Base-by-base conservation (phyloP, 2,888 invertebrate genomes). In the Yponomeuta cagnagella region DNA sequence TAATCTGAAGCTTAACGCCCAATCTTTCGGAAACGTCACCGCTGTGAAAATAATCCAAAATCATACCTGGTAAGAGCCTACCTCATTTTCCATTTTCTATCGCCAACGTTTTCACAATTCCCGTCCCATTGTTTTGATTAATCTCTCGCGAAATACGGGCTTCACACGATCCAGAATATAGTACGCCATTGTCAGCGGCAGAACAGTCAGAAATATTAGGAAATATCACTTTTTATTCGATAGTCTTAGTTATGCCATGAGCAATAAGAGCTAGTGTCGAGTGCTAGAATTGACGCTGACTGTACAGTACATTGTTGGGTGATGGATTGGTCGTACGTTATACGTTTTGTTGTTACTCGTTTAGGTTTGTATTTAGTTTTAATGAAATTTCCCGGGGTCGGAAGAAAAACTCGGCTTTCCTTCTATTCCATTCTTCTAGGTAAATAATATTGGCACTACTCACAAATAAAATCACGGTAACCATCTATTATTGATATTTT, bases 161-260 rank as follows among this genome's bases (percentile, higher is more conserved):
- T 81, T 90, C 90, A 75, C 90, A 90, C 90, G 90, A 85, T 80
- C 89, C 77, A 86, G 75, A 83, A 82, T 74, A 79, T 79, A 76
- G 73, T 73, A 78, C 52, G 52, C 77, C 76, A 81, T 82, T 82
- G 81, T 80, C 73, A 72, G 23, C 48, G 52, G 52, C 15, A 58
- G 52, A 15, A 58, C 15, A 58, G 52, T 58, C 43, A 48, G 64
- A 65, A 4, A 65, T 65, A 65, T 30, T 43, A 43, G 8, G 9
- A 43, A 43, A 15, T 4, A 58, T 33, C 33, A 58, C 52, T 12
- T 58, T 15, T 15, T 1, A 15, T 58, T 58, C 52, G 52, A 15
- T 64, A 64, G 64, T 15, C 4, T 63, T 15, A 10, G 15, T 15
- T 15, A 4, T 58, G 5, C 15, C 15, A 58, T 15, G 15, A 58